phyloP scores from a whole-genome alignment of 1,140 invertebrate species.

The Heliconius eleuchia region DNA sequence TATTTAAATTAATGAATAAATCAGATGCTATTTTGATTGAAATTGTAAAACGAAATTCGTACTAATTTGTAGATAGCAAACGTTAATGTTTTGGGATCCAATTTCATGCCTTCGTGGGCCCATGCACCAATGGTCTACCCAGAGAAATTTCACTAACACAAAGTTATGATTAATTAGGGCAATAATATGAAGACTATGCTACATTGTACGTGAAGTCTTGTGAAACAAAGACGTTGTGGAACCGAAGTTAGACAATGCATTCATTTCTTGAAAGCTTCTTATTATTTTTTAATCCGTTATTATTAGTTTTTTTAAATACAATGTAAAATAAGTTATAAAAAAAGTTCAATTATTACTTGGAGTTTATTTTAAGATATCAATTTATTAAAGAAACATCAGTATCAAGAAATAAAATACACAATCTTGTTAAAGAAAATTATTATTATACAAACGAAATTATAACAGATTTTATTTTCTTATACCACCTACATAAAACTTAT shows the following conservation, averaged over 20 bases:
- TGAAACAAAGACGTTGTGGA: constrained; percentile 41
- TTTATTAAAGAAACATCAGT: neutral
- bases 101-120: constrained; percentile 78
- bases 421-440: too few species aligned
- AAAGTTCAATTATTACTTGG: too few species aligned
- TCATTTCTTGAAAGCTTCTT: constrained; percentile 17
- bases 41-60: constrained; percentile 57
- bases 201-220: constrained; percentile 45
- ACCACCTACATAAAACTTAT: neutral
- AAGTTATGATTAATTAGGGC: constrained; percentile 80
- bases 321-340: too few species aligned
- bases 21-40: neutral
- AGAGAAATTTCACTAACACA: constrained; percentile 78
- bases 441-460: too few species aligned
- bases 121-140: constrained; percentile 72
- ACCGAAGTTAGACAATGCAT: constrained; percentile 21
- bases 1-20: neutral
- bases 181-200: constrained; percentile 67
- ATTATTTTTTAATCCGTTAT: constrained; percentile 13
- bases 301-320: too few species aligned
- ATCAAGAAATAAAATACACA: too few species aligned
- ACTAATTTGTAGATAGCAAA: constrained; percentile 62
- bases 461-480: too few species aligned
- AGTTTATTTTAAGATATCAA: too few species aligned
- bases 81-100: constrained; percentile 73